phyloP scores from a whole-genome alignment of 1,140 invertebrate genomes.

The Samia ricini region DNA sequence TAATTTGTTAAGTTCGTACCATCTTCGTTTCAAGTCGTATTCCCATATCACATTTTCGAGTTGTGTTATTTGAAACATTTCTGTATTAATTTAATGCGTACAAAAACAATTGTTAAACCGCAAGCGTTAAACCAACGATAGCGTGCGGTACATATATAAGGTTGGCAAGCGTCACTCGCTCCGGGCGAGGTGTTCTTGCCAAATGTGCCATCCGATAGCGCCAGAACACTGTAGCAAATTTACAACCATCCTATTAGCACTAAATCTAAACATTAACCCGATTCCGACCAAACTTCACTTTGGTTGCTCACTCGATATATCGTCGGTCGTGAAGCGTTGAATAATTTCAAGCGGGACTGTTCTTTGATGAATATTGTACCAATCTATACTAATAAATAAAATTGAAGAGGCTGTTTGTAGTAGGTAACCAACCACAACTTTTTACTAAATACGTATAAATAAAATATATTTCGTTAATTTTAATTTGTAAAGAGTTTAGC shows the following conservation, averaged over 20 bases:
- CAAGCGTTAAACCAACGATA: conserved; percentile 42
- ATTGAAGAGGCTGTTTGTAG: too few species aligned
- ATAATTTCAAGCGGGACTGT: conserved; percentile 41
- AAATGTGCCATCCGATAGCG: conserved; percentile 74
- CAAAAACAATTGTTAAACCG: conserved; percentile 61
- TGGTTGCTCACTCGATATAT: conserved; percentile 54
- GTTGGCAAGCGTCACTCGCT: conserved; percentile 57
- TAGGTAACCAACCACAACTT: too few species aligned
- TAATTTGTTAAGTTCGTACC: conserved; percentile 57
- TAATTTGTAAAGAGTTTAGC: too few species aligned
- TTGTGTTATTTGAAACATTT: conserved; percentile 15
- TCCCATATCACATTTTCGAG: conserved; percentile 24
- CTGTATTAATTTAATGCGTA: conserved; percentile 23
- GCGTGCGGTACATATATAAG: conserved; percentile 52
- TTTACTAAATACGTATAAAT: too few species aligned
- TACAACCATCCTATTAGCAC: conserved; percentile 75
- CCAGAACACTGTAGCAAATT: conserved; percentile 69
- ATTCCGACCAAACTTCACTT: conserved; percentile 72
- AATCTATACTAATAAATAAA: conserved; percentile 9
- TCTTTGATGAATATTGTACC: conserved; percentile 6
- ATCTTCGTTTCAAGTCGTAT: conserved; percentile 31
- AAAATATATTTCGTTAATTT: too few species aligned
- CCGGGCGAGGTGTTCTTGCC: conserved; percentile 53
- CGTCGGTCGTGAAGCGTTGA: conserved; percentile 52
- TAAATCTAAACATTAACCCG: conserved; percentile 77